Conservation (phyloP, 2,888 invertebrate species). For the Diaphora mendica region DNA sequence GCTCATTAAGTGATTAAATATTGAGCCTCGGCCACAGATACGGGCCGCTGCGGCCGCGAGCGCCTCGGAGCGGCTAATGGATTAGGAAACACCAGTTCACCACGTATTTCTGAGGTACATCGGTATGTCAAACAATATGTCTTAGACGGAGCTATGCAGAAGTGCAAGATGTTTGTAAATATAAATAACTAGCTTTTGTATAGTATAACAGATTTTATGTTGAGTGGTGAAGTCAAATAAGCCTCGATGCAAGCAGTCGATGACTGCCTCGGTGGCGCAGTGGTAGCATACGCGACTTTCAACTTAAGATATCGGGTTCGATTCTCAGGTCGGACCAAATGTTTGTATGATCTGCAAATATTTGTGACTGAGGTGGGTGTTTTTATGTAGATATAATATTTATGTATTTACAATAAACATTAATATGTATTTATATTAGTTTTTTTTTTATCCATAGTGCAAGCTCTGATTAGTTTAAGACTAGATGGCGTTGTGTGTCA, state of each 20-base stretch:
- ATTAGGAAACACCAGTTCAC: conserved; percentile 40
- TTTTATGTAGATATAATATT: too few relatives aligned
- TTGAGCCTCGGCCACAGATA: conserved; percentile 29
- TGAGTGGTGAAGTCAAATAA: background rate
- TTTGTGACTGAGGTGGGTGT: too few relatives aligned
- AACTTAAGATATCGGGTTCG: too few relatives aligned
- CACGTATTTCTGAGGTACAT: background rate
- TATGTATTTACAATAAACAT: too few relatives aligned
- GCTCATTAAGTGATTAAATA: conserved; percentile 53
- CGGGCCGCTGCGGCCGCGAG: conserved; percentile 17
- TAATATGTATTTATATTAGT: too few relatives aligned
- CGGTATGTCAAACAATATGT: background rate
- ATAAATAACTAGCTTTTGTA: background rate
- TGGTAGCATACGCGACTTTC: too few relatives aligned
- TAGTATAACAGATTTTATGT: background rate
- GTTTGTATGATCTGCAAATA: too few relatives aligned
- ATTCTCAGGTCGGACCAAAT: too few relatives aligned
- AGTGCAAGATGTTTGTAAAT: background rate
- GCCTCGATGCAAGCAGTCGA: background rate
- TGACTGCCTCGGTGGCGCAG: too few relatives aligned
- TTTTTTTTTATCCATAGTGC: too few relatives aligned
- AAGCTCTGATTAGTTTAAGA: too few relatives aligned
- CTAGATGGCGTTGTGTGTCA: too few relatives aligned
- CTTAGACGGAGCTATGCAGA: background rate
- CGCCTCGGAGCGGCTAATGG: conserved; percentile 39